Conservation (phyloP, 1,140 invertebrate genomes). For the Micrasema longulum region DNA sequence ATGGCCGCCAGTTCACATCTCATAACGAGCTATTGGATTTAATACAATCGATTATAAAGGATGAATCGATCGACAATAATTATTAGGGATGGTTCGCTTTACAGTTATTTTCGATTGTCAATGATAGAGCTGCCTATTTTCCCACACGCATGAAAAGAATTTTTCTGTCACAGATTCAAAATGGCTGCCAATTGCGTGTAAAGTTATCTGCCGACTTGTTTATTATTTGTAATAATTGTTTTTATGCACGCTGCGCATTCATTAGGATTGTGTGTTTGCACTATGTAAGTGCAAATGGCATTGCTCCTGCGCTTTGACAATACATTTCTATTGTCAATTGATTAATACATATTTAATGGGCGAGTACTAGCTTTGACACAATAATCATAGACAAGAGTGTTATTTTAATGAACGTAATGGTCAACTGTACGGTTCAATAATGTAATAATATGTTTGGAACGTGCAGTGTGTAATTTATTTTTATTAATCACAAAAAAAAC, state of each 20-base stretch:
- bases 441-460: no score
- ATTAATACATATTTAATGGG: no score
- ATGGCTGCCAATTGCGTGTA: conserved; percentile 39
- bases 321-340: no score
- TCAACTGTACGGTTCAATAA: no score
- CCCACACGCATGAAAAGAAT: conserved; percentile 43
- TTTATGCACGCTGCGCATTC: conserved; percentile 25
- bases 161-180: conserved; percentile 37
- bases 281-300: conserved; percentile 12
- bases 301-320: no score
- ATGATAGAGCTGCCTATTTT: conserved; percentile 20
- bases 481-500: no score
- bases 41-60: conserved; percentile 42
- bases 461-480: no score
- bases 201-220: not conserved
- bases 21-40: not conserved
- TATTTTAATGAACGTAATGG: no score
- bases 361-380: no score
- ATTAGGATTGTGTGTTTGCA: conserved; percentile 2
- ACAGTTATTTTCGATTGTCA: conserved; percentile 24
- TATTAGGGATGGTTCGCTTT: conserved; percentile 46
- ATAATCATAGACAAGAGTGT: no score
- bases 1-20: conserved; percentile 11
- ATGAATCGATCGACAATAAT: conserved; percentile 49
- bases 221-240: conserved; percentile 43